Evolutionary conservation across 1,140 invertebrate species (phyloP), one percentile per base, ranked within the genome.

Genomic region (Limonius californicus): DNA sequence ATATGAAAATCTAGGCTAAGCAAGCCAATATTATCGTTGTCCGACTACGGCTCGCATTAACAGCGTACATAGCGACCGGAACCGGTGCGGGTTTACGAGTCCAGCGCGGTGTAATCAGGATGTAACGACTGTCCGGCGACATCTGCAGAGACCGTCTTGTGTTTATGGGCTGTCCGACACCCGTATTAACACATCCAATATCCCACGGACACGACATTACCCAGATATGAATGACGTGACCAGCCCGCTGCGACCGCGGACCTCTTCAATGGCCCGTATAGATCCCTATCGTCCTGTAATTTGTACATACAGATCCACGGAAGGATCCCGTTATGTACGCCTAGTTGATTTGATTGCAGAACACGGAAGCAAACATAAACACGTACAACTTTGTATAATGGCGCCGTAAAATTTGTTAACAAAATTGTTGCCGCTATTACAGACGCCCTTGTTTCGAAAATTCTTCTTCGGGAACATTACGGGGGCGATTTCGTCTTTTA

Each of bases 141-240:
- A 72, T 72, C 69, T 71, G 70, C 65, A 66, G 59, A 56, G 64
- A 45, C 70, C 71, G 69, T 75, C 73, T 76, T 75, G 71, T 74
- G 72, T 74, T 74, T 74, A 74, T 73, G 68, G 72, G 65, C 67
- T 72, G 73, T 74, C 70, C 67, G 71, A 73, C 70, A 72, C 67
- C 67, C 67, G 72, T 74, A 75, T 76, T 76, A 76, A 76, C 74
- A 76, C 74, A 74, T 75, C 74, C 73, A 74, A 74, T 75, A 74
- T 71, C 72, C 69, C 61, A 67, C 70, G 67, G 68, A 74, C 73
- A 73, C 69, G 72, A 73, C 73, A 72, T 75, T 74, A 74, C 63
- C 71, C 68, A 71, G 73, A 74, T 76, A 76, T 75, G 74, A 75
- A 76, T 76, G 74, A 76, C 74, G 74, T 76, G 74, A 76, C 73